A percentile compares a stretch with the other conserved stretches of the same genome.
Evolutionary conservation across 2,888 invertebrate genomes (phyloP).

Genomic region (Dynastes grantii): DNA sequence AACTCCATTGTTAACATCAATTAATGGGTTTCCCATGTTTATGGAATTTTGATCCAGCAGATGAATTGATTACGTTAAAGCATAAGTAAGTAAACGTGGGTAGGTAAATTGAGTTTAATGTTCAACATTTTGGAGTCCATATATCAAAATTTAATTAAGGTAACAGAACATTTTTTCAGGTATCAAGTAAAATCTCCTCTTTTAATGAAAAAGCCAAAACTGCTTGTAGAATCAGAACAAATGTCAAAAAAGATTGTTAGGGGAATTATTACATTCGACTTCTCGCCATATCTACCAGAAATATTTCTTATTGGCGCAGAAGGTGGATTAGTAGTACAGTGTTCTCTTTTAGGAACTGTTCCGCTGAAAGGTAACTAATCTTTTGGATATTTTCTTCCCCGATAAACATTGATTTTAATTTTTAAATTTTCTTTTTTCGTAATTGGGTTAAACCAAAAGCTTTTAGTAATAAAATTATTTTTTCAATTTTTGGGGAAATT

Average conservation of each 20-base stretch:
- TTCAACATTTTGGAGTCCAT: neutral
- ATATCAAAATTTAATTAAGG: neutral
- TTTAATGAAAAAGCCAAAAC: constrained; percentile 57
- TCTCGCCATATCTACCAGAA: constrained; percentile 66
- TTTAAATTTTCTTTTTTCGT: too few relatives aligned
- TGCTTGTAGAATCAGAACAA: constrained; percentile 50
- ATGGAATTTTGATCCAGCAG: constrained; percentile 63
- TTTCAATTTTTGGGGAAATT: too few relatives aligned
- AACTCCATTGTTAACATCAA: constrained; percentile 58
- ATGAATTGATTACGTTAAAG: constrained; percentile 56
- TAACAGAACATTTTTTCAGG: constrained; percentile 54
- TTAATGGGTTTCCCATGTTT: too few relatives aligned
- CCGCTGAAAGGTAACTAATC: constrained; percentile 60
- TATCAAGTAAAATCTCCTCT: constrained; percentile 66
- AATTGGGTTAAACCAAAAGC: too few relatives aligned
- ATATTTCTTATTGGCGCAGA: constrained; percentile 69
- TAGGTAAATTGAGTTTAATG: neutral
- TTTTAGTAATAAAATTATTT: too few relatives aligned
- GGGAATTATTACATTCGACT: constrained; percentile 68
- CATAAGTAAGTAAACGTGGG: constrained; percentile 57
- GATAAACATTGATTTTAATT: too few relatives aligned
- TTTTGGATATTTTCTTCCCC: too few relatives aligned
- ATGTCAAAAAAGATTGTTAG: constrained; percentile 60
- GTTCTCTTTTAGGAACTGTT: constrained; percentile 66
- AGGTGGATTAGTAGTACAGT: constrained; percentile 68